Base-by-base conservation (phyloP, 2,888 invertebrate genomes). In the Gastrophysa polygoni region DNA sequence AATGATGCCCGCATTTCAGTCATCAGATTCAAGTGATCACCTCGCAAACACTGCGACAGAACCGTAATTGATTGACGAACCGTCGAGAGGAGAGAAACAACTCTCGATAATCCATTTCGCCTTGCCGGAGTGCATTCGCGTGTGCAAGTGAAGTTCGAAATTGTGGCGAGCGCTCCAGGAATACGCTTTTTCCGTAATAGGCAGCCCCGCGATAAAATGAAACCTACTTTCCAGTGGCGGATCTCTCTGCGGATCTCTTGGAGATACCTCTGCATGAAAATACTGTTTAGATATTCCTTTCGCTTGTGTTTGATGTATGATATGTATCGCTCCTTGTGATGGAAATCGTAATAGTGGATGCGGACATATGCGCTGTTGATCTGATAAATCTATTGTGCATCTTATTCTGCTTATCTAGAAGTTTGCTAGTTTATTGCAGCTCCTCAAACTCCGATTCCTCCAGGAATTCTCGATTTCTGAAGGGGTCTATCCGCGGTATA, bases 111-210 rank as follows among this genome's bases (percentile, higher is more conserved):
- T 34, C 51, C 38, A 20, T 51, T 34, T 38, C 51, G 16, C 51
- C 34, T 51, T 51, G 50, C 47, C 52, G 43, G 47, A 63, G 61
- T 63, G 66, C 61, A 66, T 59, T 63, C 61, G 54, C 66, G 63
- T 66, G 66, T 66, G 63, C 56, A 50, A 61, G 61, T 57, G 61
- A 59, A 59, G 63, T 55, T 59, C 47, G 55, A 14, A 38, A 59
- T 64, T 64, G 61, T 59, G 61, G 61, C 57, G 50, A 64, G 57
- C 50, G 61, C 59, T 63, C 57, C 46, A 47, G 58, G 51, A 61
- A 63, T 52, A 57, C 59, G 61, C 55, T 57, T 57, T 66, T 60
- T 52, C 50, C 54, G 58, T 57, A 56, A 63, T 63, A 63, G 61
- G 57, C 56, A 57, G 60, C 63, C 54, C 57, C 58, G 47, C 60